Base-by-base conservation (phyloP, 2,797 vertebrate species). In the Synaphobranchus kaupii region DNA sequence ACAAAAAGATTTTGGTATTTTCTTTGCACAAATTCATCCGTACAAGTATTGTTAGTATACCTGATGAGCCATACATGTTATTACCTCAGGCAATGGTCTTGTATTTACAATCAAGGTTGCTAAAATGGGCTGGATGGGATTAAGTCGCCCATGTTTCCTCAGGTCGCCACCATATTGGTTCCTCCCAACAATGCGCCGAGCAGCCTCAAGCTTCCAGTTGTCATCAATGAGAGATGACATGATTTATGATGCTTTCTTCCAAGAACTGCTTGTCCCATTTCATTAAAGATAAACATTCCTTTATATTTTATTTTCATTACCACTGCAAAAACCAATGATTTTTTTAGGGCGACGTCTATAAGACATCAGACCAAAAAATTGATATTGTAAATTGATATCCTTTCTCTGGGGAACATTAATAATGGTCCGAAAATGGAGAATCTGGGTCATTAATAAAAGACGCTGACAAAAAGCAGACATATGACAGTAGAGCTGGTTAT, bases 401-500 rank as follows among this genome's bases (percentile, higher is more conserved):
- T 25, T 68, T 85, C 56, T 50, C 58, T 2, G 22, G 58, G 87
- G 84, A 25, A 60, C n/a, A 88, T 88, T 68, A 85, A 28, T 39
- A 85, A 25, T 31, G 56, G 84, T 39, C 31, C 39, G n/a, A 52
- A 73, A 50, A 84, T 84, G 54, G 82, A 84, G 71, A 87, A 56
- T 84, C 63, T 12, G 34, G n/a, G 87, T 44, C 52, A 87, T 85
- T 80, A 87, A 78, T 76, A 87, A 85, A 85, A 87, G 3, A 58
- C 25, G 34, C 39, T 80, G 87, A 76, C 56, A 48, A 87, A 76
- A 58, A 84, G 82, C 31, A 50, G 83, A 68, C 82, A 39, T 80
- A 73, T 87, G 63, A 48, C 31, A 48, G 39, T 17, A 10, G 68
- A 20, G 85, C 68, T 71, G 71, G 44, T 56, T 73, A 52, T 73